phyloP scores from a whole-genome alignment of 2,888 invertebrate genomes.

The Macroteleia sp. region DNA sequence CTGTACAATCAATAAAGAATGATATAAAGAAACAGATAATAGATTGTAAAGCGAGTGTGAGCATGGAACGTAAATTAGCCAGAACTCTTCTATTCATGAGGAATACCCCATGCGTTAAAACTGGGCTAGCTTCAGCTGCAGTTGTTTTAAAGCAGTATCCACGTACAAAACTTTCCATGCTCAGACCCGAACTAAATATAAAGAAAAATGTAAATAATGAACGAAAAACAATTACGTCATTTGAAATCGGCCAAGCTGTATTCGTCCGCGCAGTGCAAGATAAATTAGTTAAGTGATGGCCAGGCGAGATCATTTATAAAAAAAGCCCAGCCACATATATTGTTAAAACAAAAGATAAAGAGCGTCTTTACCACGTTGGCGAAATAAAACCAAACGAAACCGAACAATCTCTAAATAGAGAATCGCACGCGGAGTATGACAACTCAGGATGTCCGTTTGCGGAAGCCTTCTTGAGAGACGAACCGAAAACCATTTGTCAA shows the following conservation, averaged over 20 bases:
- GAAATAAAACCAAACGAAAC: neutral
- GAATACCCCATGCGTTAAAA: conserved; percentile 55
- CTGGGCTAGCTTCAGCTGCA: conserved; percentile 39
- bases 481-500: no score
- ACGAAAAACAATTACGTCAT: no score
- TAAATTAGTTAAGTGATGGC: conserved; percentile 10
- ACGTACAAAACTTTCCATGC: conserved; percentile 35
- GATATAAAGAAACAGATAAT: conserved; percentile 59
- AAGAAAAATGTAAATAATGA: no score
- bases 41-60: conserved; percentile 35
- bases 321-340: conserved; percentile 7
- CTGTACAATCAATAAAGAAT: conserved; percentile 54
- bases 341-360: conserved; percentile 1
- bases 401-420: neutral
- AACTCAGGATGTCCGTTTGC: neutral
- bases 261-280: conserved; percentile 8
- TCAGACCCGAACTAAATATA: conserved; percentile 28
- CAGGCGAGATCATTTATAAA: neutral
- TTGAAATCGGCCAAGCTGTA: conserved; percentile 7
- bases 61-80: conserved; percentile 21
- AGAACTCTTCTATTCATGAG: conserved; percentile 33
- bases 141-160: conserved; percentile 41
- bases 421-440: no score
- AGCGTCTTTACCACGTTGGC: conserved; percentile 15
- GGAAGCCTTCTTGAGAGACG: neutral